These are phyloP conservation scores for Rhagonycha lutea DNA, from an alignment of 2,888 invertebrate species.

Conservation along the genomic window DNA sequence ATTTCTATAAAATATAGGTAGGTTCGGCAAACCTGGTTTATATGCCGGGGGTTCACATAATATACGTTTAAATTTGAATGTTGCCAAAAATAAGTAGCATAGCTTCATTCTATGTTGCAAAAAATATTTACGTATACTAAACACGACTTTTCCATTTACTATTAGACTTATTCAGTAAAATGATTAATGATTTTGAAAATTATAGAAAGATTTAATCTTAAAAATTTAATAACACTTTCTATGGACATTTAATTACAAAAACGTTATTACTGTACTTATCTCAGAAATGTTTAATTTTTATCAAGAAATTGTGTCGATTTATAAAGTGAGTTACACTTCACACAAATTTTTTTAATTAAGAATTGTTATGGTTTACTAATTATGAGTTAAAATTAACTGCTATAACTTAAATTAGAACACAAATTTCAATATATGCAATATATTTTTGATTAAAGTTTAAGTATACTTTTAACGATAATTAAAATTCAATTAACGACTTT, in stretches of 20 bases:
- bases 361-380: background rate
- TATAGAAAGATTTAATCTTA: background rate
- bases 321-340: background rate
- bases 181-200: background rate
- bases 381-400: background rate
- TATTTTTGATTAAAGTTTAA: background rate
- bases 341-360: slow-evolving; percentile 1
- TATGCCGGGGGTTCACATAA: background rate
- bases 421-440: background rate
- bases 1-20: background rate
- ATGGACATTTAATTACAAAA: background rate
- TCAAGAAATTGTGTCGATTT: background rate
- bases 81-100: background rate
- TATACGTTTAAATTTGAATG: background rate
- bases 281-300: background rate
- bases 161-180: background rate
- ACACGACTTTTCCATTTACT: background rate
- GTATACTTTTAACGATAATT: background rate
- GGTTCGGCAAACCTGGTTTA: background rate
- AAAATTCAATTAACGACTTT: background rate
- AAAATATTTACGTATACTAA: background rate
- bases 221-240: background rate
- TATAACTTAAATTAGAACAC: background rate
- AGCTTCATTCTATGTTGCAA: background rate
- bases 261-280: background rate